A percentile compares a stretch with the other conserved stretches of the same genome.
phyloP scores from a whole-genome alignment of 2,797 vertebrate species.

The Fratercula arctica region DNA sequence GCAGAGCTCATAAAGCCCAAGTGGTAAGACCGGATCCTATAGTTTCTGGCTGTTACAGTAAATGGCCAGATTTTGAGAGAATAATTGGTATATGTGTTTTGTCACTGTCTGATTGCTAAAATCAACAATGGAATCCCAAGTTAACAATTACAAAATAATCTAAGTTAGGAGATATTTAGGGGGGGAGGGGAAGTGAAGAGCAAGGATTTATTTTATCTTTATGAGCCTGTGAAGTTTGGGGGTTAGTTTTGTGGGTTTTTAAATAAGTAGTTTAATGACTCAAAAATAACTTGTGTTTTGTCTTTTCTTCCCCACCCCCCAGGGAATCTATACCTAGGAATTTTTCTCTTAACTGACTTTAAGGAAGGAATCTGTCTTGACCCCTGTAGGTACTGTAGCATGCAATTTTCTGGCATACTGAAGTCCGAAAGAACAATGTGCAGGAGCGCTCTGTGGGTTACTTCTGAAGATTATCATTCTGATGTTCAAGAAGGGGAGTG shows the following conservation, averaged over 20 bases:
- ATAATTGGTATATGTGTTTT: conserved; percentile 20
- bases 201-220: not conserved
- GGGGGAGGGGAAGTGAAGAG: not conserved
- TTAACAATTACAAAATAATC: not conserved
- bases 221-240: not conserved
- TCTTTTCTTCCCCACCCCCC: not conserved
- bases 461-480: not conserved
- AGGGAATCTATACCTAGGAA: not conserved
- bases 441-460: not conserved
- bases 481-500: not conserved
- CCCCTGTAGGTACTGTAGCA: not conserved
- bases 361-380: not conserved
- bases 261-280: not conserved
- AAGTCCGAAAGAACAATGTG: not conserved
- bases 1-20: not conserved
- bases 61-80: not conserved
- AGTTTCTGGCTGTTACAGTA: conserved; percentile 8
- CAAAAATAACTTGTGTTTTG: not conserved
- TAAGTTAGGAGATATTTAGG: not conserved
- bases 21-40: not conserved
- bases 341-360: not conserved
- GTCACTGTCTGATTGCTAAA: conserved; percentile 45
- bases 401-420: not conserved
- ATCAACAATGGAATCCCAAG: conserved; percentile 4
- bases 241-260: not conserved